Evolutionary conservation across 2,113 vertebrate species (phyloP).

Genomic region (Chaetorhynchus papuensis): DNA sequence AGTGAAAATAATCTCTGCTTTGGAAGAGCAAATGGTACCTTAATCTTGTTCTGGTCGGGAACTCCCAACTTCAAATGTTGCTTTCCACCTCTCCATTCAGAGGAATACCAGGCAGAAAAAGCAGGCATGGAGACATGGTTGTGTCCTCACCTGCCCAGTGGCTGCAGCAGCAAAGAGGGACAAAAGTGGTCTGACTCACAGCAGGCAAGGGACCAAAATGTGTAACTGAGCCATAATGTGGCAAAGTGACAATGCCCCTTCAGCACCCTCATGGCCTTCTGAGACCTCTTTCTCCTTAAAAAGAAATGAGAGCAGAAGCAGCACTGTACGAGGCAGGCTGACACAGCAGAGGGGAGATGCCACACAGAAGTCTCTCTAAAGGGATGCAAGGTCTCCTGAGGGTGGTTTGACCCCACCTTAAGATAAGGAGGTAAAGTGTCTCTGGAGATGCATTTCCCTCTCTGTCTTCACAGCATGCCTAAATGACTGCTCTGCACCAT

Average conservation of each 20-base stretch:
- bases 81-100: background rate
- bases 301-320: background rate
- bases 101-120: background rate
- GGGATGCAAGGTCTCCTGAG: background rate
- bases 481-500: background rate
- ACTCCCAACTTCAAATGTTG: background rate
- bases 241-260: background rate
- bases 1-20: background rate
- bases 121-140: background rate
- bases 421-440: background rate
- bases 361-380: background rate
- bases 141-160: rapidly evolving
- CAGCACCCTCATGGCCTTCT: background rate
- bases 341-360: background rate
- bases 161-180: background rate
- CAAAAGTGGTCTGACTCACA: background rate
- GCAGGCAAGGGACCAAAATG: background rate
- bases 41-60: background rate
- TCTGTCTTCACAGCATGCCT: background rate
- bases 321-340: background rate
- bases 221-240: background rate
- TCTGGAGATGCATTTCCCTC: background rate
- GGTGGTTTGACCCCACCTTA: background rate
- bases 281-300: background rate
- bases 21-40: background rate